A percentile compares a stretch with the other conserved stretches of the same genome.
These are phyloP conservation scores for Cataglyphis cursor DNA, from an alignment of 2,888 invertebrate genomes.

Conservation along the genomic window DNA sequence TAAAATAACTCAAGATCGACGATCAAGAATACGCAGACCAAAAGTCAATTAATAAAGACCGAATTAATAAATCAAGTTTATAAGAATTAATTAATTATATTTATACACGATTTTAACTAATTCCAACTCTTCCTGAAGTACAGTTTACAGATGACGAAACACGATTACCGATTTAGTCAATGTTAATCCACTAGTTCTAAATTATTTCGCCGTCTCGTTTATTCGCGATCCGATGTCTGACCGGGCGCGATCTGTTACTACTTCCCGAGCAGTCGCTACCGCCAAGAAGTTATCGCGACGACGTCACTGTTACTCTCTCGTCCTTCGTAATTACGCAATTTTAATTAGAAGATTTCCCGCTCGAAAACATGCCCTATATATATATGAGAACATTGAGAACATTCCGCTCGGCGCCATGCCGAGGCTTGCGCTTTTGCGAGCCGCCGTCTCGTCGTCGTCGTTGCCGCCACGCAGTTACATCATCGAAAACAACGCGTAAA, in stretches of 20 bases:
- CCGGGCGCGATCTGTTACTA: not conserved
- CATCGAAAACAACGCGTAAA: constrained; percentile 50
- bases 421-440: constrained; percentile 26
- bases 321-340: not conserved
- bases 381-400: constrained; percentile 7
- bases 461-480: constrained; percentile 22
- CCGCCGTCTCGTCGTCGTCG: constrained; percentile 24
- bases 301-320: not conserved
- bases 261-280: constrained; percentile 4
- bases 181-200: not conserved
- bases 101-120: not conserved
- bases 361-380: not conserved
- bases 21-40: not conserved
- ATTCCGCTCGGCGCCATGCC: constrained; percentile 38
- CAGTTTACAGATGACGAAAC: not conserved
- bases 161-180: not conserved
- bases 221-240: not conserved
- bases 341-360: constrained; percentile 41
- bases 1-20: not conserved
- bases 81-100: constrained; percentile 33
- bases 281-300: not conserved
- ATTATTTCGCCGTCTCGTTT: not conserved
- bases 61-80: not conserved
- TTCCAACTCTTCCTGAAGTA: not conserved
- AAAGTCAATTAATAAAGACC: constrained; percentile 34